These are phyloP conservation scores for Picus viridis DNA, from an alignment of 2,797 vertebrate genomes.

Conservation along the genomic window DNA sequence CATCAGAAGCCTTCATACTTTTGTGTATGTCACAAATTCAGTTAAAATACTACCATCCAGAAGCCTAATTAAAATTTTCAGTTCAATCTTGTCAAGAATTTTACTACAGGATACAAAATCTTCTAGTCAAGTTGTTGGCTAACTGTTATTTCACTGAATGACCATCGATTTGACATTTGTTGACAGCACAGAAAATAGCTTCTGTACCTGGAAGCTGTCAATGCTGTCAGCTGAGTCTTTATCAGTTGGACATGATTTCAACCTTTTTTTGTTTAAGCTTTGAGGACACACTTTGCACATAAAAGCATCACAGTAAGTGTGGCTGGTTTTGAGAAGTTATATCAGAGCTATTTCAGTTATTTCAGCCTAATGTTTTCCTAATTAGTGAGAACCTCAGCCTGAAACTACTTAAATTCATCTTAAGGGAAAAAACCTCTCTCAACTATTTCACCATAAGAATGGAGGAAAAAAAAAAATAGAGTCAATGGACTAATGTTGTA, in stretches of 20 bases:
- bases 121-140: not conserved
- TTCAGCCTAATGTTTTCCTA: not conserved
- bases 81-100: not conserved
- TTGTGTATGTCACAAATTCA: not conserved
- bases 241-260: not conserved
- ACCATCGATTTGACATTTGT: not conserved
- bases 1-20: not conserved
- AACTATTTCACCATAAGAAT: not conserved
- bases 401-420: not conserved
- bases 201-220: not conserved
- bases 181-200: not conserved
- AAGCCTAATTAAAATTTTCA: not conserved
- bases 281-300: not conserved
- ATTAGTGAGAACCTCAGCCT: not conserved
- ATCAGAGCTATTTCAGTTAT: not conserved
- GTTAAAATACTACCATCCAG: not conserved
- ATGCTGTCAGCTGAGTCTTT: not conserved
- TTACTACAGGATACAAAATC: not conserved
- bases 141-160: not conserved
- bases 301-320: not conserved
- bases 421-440: not conserved
- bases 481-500: not conserved
- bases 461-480: not conserved
- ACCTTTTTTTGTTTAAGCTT: not conserved
- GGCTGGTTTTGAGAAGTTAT: not conserved